Evolutionary conservation across 2,797 vertebrate genomes (phyloP).

Genomic region (Philypnodon macrostomus): DNA sequence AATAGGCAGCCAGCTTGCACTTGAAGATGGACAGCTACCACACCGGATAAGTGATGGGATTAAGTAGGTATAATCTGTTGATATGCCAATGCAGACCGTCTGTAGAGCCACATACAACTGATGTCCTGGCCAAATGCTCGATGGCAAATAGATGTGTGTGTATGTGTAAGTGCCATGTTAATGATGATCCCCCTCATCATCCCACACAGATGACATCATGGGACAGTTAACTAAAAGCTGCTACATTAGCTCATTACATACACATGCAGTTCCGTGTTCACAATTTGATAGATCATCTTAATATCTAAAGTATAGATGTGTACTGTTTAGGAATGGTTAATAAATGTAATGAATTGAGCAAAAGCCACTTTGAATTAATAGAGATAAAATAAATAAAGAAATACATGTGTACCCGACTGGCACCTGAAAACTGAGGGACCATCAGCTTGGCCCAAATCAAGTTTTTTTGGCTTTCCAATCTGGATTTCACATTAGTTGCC

Average conservation of each 20-base stretch:
- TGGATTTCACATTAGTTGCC: too few relatives aligned
- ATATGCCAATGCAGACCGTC: conserved; percentile 58
- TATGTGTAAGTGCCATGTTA: conserved; percentile 42
- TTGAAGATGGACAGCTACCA: conserved; percentile 58
- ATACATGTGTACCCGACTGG: too few relatives aligned
- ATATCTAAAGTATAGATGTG: too few relatives aligned
- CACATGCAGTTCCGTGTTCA: too few relatives aligned
- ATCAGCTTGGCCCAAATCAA: too few relatives aligned
- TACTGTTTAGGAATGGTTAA: too few relatives aligned
- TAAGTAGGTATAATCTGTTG: conserved; percentile 76
- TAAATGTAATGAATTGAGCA: too few relatives aligned
- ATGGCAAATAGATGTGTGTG: not conserved
- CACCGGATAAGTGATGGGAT: conserved; percentile 72
- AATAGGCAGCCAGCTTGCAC: conserved; percentile 40
- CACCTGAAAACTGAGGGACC: too few relatives aligned
- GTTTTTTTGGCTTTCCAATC: too few relatives aligned
- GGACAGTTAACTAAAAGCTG: conserved; percentile 29
- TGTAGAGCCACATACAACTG: conserved; percentile 38
- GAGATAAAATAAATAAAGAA: too few relatives aligned
- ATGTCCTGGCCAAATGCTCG: conserved; percentile 25
- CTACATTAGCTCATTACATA: not conserved
- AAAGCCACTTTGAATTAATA: too few relatives aligned
- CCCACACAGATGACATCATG: conserved; percentile 58
- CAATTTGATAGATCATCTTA: too few relatives aligned
- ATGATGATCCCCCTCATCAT: conserved; percentile 61